Evolutionary conservation across 2,797 vertebrate species (phyloP), one percentile per base, ranked within the genome.

Genomic region (Apodemus agrarius): DNA sequence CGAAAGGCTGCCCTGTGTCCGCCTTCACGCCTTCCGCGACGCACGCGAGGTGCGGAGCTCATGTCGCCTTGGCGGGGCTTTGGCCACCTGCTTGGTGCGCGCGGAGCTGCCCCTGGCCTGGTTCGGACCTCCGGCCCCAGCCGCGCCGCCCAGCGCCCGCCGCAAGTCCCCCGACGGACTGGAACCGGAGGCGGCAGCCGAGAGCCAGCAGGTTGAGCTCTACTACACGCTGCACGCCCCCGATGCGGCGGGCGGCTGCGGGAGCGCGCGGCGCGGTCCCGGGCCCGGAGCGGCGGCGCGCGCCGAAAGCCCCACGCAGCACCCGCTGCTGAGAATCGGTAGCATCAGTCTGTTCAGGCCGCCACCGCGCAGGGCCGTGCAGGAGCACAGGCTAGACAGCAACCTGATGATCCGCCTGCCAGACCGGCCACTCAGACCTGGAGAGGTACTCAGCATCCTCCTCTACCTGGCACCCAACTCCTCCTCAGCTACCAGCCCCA

Each of bases 301-400:
- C 74, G 99, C 98, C 0, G 99, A 99, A 96, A 99, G 99, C 57
- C 99, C 98, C 95, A 99, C 99, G 1, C 99, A 99, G 98, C 99
- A 99, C 98, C 99, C 99, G 0, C 98, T 99, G 96, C 99, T 99
- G 97, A 99, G 99, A 82, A 99, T 99, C 2, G 99, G 99, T 10
- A 99, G 99, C 98, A 99, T 99, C 98, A 99, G 99, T 98, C 98
- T 99, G 61, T 99, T 99, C 98, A 99, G 99, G 98, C 99, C 99
- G 1, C 98, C 98, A 12, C 98, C 99, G 0, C 98, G 98, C 90
- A 99, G 99, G 96, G 98, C 98, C 80, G 98, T 99, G 98, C 99
- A 99, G 97, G 99, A 99, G 98, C 99, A 99, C 65, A 99, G 98
- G 91, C 97, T 99, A 91, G 99, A 99, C 40, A 99, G 99, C 61